These are phyloP conservation scores for Xiphydria camelus DNA, from an alignment of 2,888 invertebrate species.

Conservation along the genomic window DNA sequence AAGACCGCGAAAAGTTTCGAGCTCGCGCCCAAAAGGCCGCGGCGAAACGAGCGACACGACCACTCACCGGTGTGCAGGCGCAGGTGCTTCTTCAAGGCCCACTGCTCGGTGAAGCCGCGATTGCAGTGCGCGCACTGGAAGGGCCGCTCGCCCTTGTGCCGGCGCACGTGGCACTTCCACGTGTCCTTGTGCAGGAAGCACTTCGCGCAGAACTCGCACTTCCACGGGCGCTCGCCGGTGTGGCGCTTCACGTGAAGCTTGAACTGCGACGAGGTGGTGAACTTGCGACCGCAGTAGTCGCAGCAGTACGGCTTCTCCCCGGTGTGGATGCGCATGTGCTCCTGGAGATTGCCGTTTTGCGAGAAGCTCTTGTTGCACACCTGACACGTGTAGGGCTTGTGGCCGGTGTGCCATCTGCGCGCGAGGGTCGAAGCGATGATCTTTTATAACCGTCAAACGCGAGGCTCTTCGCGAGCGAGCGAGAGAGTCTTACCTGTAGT, in stretches of 20 bases:
- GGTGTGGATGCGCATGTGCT: conserved; percentile 77
- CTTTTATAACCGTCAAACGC: neutral
- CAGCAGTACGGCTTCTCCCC: conserved; percentile 80
- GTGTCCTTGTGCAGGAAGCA: conserved; percentile 66
- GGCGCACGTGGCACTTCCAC: conserved; percentile 68
- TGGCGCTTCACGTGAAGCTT: conserved; percentile 69
- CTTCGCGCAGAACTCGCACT: conserved; percentile 65
- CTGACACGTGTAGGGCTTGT: conserved; percentile 70
- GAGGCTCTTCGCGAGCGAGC: conserved; percentile 33
- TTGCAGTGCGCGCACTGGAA: conserved; percentile 65
- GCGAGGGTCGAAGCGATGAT: no score
- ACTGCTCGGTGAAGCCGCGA: conserved; percentile 68
- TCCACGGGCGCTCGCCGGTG: conserved; percentile 64
- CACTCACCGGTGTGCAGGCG: conserved; percentile 64
- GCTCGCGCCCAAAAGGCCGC: no score
- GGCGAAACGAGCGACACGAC: no score
- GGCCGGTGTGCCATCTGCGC: conserved; percentile 70
- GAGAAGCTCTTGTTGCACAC: conserved; percentile 75
- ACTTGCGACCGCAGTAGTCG: conserved; percentile 67
- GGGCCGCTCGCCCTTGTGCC: conserved; percentile 69
- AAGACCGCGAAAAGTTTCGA: no score
- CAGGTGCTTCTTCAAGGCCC: conserved; percentile 68
- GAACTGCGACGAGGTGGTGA: conserved; percentile 76
- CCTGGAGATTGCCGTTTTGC: conserved; percentile 77
- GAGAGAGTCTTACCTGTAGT: conserved; percentile 63